Conservation (phyloP, 2,797 vertebrate genomes). For the Betta splendens region DNA sequence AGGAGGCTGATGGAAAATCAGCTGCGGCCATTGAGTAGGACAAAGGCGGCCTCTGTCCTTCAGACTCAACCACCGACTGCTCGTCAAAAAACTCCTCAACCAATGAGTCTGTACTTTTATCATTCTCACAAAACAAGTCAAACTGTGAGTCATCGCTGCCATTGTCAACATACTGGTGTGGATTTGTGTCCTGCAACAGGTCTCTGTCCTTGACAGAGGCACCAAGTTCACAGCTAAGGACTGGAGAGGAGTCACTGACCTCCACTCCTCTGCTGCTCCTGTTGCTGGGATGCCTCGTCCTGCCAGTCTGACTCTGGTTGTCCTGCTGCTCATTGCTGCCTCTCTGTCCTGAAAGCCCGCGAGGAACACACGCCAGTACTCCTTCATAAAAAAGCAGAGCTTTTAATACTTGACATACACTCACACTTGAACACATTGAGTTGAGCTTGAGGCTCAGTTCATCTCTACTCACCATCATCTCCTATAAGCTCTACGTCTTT, state of each 20-base stretch:
- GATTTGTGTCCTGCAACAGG: conserved; percentile 46
- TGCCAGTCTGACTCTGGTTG: conserved; percentile 36
- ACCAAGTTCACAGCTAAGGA: conserved; percentile 75
- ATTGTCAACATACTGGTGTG: conserved; percentile 18
- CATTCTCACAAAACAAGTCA: conserved; percentile 56
- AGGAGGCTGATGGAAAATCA: conserved; percentile 62
- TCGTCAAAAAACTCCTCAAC: conserved; percentile 60
- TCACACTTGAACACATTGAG: too few species aligned
- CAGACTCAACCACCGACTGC: conserved; percentile 16
- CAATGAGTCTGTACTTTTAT: conserved; percentile 49
- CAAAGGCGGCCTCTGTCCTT: conserved; percentile 50
- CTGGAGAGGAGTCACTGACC: conserved; percentile 85
- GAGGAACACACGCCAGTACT: conserved; percentile 49
- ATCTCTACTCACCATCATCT: conserved; percentile 71
- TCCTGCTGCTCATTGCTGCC: conserved; percentile 38
- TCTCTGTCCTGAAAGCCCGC: conserved; percentile 29
- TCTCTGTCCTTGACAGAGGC: conserved; percentile 48
- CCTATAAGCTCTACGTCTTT: conserved; percentile 61
- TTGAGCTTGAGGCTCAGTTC: not conserved
- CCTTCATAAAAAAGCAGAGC: conserved; percentile 45
- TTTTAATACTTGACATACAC: not conserved
- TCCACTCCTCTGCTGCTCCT: conserved; percentile 77
- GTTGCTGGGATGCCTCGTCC: conserved; percentile 43
- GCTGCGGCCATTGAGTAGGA: conserved; percentile 53
- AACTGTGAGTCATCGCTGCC: conserved; percentile 48